These are phyloP conservation scores for Paratilapia polleni DNA, from an alignment of 2,113 vertebrate species.

Conservation along the genomic window DNA sequence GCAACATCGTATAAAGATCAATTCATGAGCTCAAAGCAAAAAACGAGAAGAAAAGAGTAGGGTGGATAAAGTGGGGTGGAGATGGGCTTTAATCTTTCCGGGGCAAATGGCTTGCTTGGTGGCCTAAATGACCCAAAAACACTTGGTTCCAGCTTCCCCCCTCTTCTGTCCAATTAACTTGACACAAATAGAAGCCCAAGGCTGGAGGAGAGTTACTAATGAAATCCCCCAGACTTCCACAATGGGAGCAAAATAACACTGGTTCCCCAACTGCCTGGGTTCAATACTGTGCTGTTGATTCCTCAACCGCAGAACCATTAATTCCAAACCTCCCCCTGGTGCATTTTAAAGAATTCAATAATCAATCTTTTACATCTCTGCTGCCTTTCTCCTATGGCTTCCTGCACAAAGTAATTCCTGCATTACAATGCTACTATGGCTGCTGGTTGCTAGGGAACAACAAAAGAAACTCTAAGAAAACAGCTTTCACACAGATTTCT, in stretches of 20 bases:
- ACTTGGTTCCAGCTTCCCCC: constrained; percentile 7
- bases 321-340: constrained; percentile 24
- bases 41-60: constrained; percentile 19
- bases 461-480: constrained; percentile 40
- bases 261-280: background rate
- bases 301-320: constrained; percentile 18
- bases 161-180: constrained; percentile 66
- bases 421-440: constrained; percentile 44
- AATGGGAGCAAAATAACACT: constrained; percentile 47
- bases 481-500: constrained; percentile 50
- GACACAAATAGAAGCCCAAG: constrained; percentile 58
- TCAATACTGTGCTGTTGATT: constrained; percentile 23
- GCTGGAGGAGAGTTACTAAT: constrained; percentile 51
- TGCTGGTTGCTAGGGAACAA: constrained; percentile 76
- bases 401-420: constrained; percentile 42
- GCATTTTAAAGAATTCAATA: constrained; percentile 54
- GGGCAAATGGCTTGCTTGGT: constrained; percentile 49
- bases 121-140: constrained; percentile 59
- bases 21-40: constrained; percentile 63
- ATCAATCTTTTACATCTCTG: constrained; percentile 57
- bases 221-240: constrained; percentile 54
- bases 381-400: constrained; percentile 37
- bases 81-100: constrained; percentile 61
- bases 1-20: constrained; percentile 66
- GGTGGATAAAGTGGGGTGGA: constrained; percentile 39